Percentiles rank a stretch among this genome's conserved stretches.
Conservation (phyloP, 1,140 invertebrate genomes). For the Meteorus sp. region DNA sequence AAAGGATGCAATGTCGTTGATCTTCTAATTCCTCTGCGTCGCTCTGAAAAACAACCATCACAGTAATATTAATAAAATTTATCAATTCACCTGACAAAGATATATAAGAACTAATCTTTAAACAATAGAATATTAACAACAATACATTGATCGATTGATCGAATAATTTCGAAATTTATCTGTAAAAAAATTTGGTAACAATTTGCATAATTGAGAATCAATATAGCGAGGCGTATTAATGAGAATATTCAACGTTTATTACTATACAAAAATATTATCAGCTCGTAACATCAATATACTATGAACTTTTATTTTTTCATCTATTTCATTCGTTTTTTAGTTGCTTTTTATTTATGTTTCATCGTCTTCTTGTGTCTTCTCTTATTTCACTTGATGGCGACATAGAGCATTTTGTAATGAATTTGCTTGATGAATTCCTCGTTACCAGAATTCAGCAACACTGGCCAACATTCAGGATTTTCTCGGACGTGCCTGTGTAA, state of each 20-base stretch:
- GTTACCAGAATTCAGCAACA: slow-evolving; percentile 49
- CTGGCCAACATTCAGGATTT: slow-evolving; percentile 54
- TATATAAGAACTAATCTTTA: background rate
- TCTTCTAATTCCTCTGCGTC: slow-evolving; percentile 3
- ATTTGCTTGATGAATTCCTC: slow-evolving; percentile 53
- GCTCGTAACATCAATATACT: background rate
- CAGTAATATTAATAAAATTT: background rate
- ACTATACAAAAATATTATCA: slow-evolving; percentile 23
- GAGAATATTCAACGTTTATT: slow-evolving; percentile 21
- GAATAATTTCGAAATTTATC: background rate
- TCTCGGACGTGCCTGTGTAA: slow-evolving; percentile 59
- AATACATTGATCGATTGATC: no score
- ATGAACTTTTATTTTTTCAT: background rate
- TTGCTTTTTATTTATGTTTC: background rate
- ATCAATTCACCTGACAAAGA: background rate
- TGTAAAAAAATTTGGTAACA: background rate
- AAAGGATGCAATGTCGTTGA: background rate
- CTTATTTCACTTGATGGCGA: slow-evolving; percentile 31
- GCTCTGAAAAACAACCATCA: background rate
- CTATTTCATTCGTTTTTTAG: background rate
- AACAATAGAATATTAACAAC: no score
- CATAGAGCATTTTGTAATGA: slow-evolving; percentile 51
- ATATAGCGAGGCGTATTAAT: slow-evolving; percentile 2
- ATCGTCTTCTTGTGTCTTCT: background rate
- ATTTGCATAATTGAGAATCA: no score